Conservation (phyloP, 2,113 vertebrate genomes). For the Geococcyx californianus region DNA sequence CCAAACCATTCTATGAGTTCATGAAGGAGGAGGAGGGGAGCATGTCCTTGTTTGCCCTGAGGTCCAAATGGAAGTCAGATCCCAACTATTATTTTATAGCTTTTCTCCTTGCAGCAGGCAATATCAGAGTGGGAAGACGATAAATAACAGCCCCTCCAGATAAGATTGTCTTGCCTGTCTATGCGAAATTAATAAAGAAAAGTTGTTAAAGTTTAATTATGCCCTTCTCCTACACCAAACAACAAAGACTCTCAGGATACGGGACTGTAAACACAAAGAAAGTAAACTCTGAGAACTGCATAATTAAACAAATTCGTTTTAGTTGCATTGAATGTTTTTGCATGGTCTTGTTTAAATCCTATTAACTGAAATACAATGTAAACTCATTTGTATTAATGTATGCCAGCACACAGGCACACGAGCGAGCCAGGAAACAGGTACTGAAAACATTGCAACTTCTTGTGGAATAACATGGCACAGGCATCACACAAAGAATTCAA, state of each 20-base stretch:
- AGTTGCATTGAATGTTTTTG: neutral
- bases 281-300: neutral
- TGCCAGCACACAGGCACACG: neutral
- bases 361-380: neutral
- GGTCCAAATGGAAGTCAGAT: neutral
- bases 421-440: neutral
- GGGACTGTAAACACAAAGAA: neutral
- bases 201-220: conserved; percentile 5
- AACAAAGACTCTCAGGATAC: neutral
- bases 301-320: conserved; percentile 1
- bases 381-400: conserved; percentile 37
- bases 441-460: neutral
- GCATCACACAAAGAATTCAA: neutral
- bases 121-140: neutral
- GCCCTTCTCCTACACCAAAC: neutral
- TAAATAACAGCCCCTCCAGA: neutral
- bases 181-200: neutral
- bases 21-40: neutral
- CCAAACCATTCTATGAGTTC: too few species aligned
- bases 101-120: neutral
- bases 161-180: neutral
- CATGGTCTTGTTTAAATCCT: neutral
- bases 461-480: neutral
- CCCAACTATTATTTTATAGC: neutral
- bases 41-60: neutral